phyloP scores from a whole-genome alignment of 2,113 vertebrate species.

The Mionectes macconnelli region DNA sequence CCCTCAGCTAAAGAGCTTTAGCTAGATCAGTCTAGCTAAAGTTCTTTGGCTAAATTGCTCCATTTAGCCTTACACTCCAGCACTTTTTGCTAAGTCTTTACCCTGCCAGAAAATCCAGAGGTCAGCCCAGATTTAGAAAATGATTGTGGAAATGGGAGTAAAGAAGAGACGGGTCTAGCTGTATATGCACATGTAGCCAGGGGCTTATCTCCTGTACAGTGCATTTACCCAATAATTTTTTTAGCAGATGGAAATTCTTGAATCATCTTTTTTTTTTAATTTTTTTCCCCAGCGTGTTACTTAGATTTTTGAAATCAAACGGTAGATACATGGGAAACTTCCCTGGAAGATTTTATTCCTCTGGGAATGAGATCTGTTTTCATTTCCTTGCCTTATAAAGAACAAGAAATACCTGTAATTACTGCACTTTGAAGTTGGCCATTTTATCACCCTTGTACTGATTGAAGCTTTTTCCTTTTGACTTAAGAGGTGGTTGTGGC shows the following conservation, averaged over 20 bases:
- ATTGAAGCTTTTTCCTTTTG: background rate
- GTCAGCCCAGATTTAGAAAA: background rate
- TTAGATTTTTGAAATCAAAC: background rate
- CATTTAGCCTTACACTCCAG: background rate
- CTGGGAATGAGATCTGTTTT: background rate
- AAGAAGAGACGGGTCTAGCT: background rate
- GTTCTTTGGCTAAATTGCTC: background rate
- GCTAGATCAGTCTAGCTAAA: slow-evolving; percentile 23
- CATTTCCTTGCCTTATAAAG: background rate
- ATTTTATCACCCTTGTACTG: background rate
- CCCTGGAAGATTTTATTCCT: background rate
- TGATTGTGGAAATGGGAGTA: background rate
- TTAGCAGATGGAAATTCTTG: background rate
- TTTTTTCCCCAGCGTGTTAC: background rate
- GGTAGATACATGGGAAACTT: background rate
- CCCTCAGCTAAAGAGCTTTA: slow-evolving; percentile 42
- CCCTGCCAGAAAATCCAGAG: background rate
- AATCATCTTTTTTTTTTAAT: background rate
- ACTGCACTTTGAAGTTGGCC: background rate
- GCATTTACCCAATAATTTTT: background rate
- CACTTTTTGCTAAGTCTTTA: background rate
- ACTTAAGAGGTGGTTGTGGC: background rate
- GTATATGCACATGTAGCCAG: background rate
- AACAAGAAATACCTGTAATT: slow-evolving; percentile 20
- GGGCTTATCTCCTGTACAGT: background rate